phyloP scores from a whole-genome alignment of 2,797 vertebrate genomes.

The Micropoecilia bifurca region DNA sequence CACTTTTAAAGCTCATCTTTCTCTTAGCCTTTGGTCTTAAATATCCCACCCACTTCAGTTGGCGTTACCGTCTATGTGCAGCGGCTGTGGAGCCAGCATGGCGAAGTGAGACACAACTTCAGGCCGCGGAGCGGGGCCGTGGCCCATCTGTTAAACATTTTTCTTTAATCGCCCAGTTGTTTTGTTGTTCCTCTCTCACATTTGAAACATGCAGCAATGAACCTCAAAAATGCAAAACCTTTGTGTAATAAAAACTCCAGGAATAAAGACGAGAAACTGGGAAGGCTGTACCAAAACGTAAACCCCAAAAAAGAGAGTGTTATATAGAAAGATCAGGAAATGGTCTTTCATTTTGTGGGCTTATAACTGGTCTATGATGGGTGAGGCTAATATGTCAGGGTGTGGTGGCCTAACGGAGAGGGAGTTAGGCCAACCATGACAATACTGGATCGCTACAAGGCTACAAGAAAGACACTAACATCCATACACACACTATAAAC shows the following conservation, averaged over 20 bases:
- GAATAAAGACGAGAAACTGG: slow-evolving; percentile 23
- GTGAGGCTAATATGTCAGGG: slow-evolving; percentile 67
- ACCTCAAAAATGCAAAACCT: slow-evolving; percentile 67
- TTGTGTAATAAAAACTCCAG: slow-evolving; percentile 30
- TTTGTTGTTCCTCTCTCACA: slow-evolving; percentile 76
- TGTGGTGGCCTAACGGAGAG: slow-evolving; percentile 65
- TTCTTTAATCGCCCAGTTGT: slow-evolving; percentile 80
- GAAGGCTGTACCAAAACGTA: slow-evolving; percentile 23
- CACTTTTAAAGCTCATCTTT: slow-evolving; percentile 11
- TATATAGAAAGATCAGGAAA: slow-evolving; percentile 40
- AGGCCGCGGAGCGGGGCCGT: slow-evolving; percentile 66
- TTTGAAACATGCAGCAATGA: slow-evolving; percentile 62
- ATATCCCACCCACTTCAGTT: slow-evolving; percentile 17
- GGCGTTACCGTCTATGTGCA: slow-evolving; percentile 24
- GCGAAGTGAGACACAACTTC: slow-evolving; percentile 46
- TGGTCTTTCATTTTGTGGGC: slow-evolving; percentile 19
- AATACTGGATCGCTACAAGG: slow-evolving; percentile 55
- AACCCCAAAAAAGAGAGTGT: slow-evolving; percentile 5
- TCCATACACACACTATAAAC: slow-evolving; percentile 27
- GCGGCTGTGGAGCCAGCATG: slow-evolving; percentile 26
- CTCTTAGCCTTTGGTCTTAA: slow-evolving; percentile 12
- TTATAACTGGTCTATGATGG: slow-evolving; percentile 39
- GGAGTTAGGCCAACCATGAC: slow-evolving; percentile 68
- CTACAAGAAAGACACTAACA: slow-evolving; percentile 33
- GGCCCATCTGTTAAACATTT: slow-evolving; percentile 84